These are phyloP conservation scores for Alethe diademata DNA, from an alignment of 2,113 vertebrate species.

Conservation along the genomic window DNA sequence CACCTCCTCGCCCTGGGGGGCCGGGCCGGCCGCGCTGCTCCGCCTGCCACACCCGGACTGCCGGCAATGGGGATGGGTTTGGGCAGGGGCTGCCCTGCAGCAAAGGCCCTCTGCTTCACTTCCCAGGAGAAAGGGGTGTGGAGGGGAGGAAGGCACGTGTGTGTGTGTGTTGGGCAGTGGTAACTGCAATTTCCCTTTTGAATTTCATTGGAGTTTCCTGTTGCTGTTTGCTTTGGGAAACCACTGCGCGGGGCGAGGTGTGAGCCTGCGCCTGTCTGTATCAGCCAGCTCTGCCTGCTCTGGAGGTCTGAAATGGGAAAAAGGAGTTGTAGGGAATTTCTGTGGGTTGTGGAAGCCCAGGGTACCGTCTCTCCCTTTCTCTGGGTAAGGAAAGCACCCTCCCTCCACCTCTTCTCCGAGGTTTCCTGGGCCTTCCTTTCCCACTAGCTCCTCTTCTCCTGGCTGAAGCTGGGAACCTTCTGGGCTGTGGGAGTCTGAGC, in stretches of 20 bases:
- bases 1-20: not conserved
- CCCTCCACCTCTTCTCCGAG: not conserved
- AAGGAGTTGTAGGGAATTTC: not conserved
- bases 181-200: conserved; percentile 28
- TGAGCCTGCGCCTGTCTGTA: not conserved
- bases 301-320: not conserved
- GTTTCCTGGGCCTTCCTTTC: not conserved
- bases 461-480: not conserved
- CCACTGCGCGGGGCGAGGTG: not conserved
- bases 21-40: not conserved
- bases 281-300: not conserved
- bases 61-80: not conserved
- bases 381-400: not conserved
- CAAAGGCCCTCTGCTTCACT: not conserved
- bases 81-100: not conserved
- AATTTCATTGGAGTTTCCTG: conserved; percentile 43
- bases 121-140: not conserved
- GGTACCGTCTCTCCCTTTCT: not conserved
- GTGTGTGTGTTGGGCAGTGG: not conserved
- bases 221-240: conserved; percentile 42
- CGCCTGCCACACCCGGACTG: rapidly evolving
- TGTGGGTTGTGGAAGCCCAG: not conserved
- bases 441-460: not conserved
- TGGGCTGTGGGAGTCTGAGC: not conserved
- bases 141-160: conserved; percentile 33